Base-by-base conservation (phyloP, 1,140 invertebrate species). In the Drosophila dunni region DNA sequence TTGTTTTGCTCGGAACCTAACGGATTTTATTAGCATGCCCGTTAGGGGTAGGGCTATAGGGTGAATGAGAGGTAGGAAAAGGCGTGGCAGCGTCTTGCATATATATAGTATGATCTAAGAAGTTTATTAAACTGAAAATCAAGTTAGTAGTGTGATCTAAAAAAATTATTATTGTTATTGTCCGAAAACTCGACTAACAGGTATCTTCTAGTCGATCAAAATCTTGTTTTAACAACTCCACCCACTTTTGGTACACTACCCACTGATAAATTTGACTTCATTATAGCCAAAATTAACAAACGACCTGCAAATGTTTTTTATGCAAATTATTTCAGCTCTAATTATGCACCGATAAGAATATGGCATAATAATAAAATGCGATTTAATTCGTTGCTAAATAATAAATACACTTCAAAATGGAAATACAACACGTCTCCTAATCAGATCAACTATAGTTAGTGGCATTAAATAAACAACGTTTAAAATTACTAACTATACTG, bases 1-100 rank as follows among this genome's bases (percentile, higher is more conserved):
- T 79, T 77, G 64, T 71, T 66, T 82, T 77, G 64, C 67, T 66
- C 76, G 51, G 20, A 46, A 36, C 42, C 33, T 17, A 24, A 34
- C 5, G n/a, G 46, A 53, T 64, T 70, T 68, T 65, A 64, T 81
- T 84, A 74, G 24, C 24, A 29, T 29, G 5, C 2, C 24, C 1
- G 24, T 29, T 29, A 29, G 24, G 24, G 3, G 24, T 4, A 29
- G 24, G 1, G 24, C 24, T 29, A 29, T 3, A 29, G 24, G 3
- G 24, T 29, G 24, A 5, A 2, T 29, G 0, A 3, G 6, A 29
- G 24, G 24, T 29, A 0, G 2, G 0, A 29, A 29, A 29, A 6
- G 24, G 24, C 0, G 1, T 29, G 24, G 24, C 24, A 3, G 24
- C 1, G 24, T 3, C 24, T 24, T 24, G 1, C 3, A 24, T 2